phyloP scores from a whole-genome alignment of 2,888 invertebrate species.

The Drosophila putrida region DNA sequence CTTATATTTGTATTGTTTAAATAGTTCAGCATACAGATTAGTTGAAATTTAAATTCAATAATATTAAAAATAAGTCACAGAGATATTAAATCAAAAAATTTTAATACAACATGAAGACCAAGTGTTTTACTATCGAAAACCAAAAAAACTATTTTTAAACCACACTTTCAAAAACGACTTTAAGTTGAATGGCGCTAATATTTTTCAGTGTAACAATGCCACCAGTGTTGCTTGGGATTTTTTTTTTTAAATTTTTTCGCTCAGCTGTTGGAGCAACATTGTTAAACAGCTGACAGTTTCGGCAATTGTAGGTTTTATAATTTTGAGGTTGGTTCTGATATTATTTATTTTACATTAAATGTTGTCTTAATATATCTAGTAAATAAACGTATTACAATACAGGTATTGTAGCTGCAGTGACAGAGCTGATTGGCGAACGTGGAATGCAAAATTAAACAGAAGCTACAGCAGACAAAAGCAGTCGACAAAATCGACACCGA shows the following conservation, averaged over 20 bases:
- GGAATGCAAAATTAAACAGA: constrained; percentile 2
- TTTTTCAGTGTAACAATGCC: constrained; percentile 29
- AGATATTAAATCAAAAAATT: constrained; percentile 58
- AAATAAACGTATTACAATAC: background rate
- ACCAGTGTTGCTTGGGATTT: constrained; percentile 10
- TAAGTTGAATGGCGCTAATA: constrained; percentile 13
- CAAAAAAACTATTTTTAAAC: constrained; percentile 1
- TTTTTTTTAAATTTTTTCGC: background rate
- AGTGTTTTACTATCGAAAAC: background rate
- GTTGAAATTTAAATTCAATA: constrained; percentile 52
- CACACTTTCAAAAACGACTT: background rate
- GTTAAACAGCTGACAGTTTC: constrained; percentile 22
- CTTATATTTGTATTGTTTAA: constrained; percentile 32
- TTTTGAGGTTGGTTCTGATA: constrained; percentile 69
- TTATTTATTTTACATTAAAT: constrained; percentile 10
- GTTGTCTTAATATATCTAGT: background rate
- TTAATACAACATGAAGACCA: constrained; percentile 30
- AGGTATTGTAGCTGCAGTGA: background rate
- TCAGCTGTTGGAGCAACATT: constrained; percentile 28
- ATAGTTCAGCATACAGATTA: constrained; percentile 49
- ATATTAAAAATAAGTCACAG: constrained; percentile 48
- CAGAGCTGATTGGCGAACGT: background rate
- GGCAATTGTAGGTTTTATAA: constrained; percentile 63
- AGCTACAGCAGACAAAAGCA: background rate
- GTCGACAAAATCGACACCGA: constrained; percentile 1